Evolutionary conservation across 2,113 vertebrate genomes (phyloP).

Genomic region (Trochalopteron elliotii): DNA sequence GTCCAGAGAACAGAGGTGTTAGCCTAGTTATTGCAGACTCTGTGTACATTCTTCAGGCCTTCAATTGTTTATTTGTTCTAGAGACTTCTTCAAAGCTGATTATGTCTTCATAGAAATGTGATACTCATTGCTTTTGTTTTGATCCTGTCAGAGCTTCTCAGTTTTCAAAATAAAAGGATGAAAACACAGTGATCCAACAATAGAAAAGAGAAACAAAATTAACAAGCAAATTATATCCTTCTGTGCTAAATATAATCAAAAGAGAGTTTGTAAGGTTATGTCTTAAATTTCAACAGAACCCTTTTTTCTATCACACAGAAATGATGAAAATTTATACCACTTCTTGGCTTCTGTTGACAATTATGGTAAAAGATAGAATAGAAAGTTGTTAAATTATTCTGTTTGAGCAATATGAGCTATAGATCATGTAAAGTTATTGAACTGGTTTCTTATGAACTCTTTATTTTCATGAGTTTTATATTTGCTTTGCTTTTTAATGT

Average conservation of each 20-base stretch:
- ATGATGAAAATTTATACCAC: neutral
- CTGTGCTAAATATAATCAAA: slow-evolving; percentile 5
- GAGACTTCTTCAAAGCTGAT: neutral
- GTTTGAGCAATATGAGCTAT: neutral
- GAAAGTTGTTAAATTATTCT: neutral
- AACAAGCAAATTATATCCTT: neutral
- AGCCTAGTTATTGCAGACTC: neutral
- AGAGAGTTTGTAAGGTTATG: neutral
- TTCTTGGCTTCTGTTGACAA: neutral
- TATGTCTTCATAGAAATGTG: neutral
- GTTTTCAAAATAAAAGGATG: neutral
- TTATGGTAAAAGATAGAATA: neutral
- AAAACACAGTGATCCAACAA: neutral
- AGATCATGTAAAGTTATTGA: neutral
- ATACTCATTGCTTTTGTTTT: neutral
- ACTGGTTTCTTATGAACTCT: neutral
- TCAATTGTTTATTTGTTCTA: neutral
- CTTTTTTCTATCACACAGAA: neutral
- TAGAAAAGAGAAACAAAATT: slow-evolving; percentile 14
- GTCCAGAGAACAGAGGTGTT: neutral
- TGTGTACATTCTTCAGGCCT: neutral
- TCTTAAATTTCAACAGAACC: neutral
- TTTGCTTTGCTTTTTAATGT: neutral
- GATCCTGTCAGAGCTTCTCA: neutral
- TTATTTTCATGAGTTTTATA: neutral